Conservation (phyloP, 1,140 invertebrate species). For the Macrostomum lignano region DNA sequence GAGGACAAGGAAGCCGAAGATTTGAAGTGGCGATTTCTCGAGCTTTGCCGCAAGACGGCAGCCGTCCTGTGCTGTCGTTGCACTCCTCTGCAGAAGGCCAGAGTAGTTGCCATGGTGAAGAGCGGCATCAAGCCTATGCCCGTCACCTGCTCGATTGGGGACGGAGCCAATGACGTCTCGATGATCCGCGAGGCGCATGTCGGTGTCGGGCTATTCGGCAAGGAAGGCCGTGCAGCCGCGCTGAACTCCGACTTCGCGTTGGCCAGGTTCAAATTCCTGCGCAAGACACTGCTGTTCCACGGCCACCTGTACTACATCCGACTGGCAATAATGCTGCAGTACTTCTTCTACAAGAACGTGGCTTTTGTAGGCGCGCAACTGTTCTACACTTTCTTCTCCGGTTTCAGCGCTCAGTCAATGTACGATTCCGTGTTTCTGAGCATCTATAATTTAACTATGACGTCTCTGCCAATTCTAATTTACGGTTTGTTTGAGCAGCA, state of each 20-base stretch:
- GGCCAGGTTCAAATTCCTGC: slow-evolving; percentile 55
- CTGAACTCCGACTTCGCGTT: slow-evolving; percentile 88
- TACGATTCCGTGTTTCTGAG: slow-evolving; percentile 29
- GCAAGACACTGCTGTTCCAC: slow-evolving; percentile 57
- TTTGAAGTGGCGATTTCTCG: no score
- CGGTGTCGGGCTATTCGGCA: slow-evolving; percentile 63
- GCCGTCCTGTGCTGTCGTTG: slow-evolving; percentile 26
- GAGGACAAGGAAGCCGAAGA: no score
- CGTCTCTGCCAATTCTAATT: slow-evolving; percentile 18
- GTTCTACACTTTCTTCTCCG: slow-evolving; percentile 22
- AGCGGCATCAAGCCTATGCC: slow-evolving; percentile 5
- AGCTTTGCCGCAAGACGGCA: slow-evolving; percentile 8
- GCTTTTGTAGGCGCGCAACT: slow-evolving; percentile 14
- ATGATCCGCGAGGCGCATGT: slow-evolving; percentile 91
- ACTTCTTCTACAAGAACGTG: slow-evolving; percentile 40
- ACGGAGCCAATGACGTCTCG: slow-evolving; percentile 82
- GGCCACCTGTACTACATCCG: slow-evolving; percentile 86
- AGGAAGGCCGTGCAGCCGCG: slow-evolving; percentile 74
- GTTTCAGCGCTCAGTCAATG: slow-evolving; percentile 30
- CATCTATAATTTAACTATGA: slow-evolving; percentile 24
- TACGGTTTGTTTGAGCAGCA: slow-evolving; percentile 60
- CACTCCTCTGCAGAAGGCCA: slow-evolving; percentile 25
- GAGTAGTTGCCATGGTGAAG: slow-evolving; percentile 7
- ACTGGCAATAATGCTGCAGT: slow-evolving; percentile 60
- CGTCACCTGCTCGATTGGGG: slow-evolving; percentile 30